phyloP scores from a whole-genome alignment of 2,888 invertebrate species.

The Eristalis pertinax region DNA sequence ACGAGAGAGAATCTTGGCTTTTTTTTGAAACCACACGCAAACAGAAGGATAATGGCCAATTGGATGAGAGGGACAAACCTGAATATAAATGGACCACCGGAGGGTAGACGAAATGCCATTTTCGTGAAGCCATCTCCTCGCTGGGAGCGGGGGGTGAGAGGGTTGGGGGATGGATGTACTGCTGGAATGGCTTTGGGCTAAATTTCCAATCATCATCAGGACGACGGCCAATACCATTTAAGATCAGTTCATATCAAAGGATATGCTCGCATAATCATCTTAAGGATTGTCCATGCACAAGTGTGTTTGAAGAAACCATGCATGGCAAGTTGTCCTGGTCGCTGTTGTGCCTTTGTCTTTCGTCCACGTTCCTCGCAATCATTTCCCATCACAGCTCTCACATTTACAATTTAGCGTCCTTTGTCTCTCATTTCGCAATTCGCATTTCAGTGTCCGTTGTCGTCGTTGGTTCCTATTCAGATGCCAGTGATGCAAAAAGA shows the following conservation, averaged over 20 bases:
- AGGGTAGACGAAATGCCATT: constrained; percentile 29
- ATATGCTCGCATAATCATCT: constrained; percentile 49
- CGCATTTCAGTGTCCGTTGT: constrained; percentile 21
- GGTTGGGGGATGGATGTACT: neutral
- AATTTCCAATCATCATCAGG: constrained; percentile 70
- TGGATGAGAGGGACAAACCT: constrained; percentile 50
- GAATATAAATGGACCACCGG: constrained; percentile 56
- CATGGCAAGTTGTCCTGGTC: constrained; percentile 19
- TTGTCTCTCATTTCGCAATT: constrained; percentile 43
- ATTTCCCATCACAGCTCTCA: constrained; percentile 64
- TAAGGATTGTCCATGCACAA: constrained; percentile 53
- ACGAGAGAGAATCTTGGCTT: constrained; percentile 38
- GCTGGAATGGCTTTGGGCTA: constrained; percentile 48
- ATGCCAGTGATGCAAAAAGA: constrained; percentile 58
- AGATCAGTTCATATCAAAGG: constrained; percentile 62
- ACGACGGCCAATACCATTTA: constrained; percentile 56
- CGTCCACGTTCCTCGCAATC: constrained; percentile 40
- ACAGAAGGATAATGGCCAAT: constrained; percentile 61
- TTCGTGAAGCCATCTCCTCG: constrained; percentile 22
- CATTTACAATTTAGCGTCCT: constrained; percentile 59
- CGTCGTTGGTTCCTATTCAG: constrained; percentile 34
- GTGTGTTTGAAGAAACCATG: constrained; percentile 12
- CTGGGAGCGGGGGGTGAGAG: neutral
- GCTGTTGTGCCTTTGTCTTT: neutral
- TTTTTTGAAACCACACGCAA: constrained; percentile 48